A percentile compares a stretch with the other conserved stretches of the same genome.
Conservation (phyloP, 1,140 invertebrate genomes). For the Magallana ariakensis region DNA sequence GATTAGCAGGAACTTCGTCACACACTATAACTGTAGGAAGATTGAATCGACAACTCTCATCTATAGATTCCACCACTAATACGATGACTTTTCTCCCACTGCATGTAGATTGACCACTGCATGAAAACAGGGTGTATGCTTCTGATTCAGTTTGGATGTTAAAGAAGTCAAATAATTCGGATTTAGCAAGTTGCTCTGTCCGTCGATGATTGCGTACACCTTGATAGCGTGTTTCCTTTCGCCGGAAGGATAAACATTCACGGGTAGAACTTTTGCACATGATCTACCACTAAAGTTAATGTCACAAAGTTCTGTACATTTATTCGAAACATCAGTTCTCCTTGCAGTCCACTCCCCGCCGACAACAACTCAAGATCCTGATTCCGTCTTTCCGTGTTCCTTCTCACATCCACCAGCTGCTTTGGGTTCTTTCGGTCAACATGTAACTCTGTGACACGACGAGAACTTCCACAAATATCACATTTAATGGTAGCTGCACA, state of each 20-base stretch:
- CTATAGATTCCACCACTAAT: background rate
- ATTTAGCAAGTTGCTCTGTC: no score
- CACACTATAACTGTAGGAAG: conserved; percentile 44
- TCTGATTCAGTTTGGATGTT: no score
- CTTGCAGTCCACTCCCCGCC: background rate
- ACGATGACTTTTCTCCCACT: background rate
- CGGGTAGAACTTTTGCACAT: no score
- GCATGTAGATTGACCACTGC: no score
- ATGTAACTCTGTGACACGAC: background rate
- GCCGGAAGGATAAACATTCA: no score
- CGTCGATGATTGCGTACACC: no score
- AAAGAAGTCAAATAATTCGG: no score
- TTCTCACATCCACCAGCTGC: no score
- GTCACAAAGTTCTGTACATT: background rate
- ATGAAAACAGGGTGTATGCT: no score
- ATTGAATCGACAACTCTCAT: background rate
- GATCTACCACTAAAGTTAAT: no score
- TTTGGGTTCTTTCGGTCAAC: background rate
- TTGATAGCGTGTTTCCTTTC: no score
- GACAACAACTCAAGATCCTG: background rate
- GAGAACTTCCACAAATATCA: background rate
- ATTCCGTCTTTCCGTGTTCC: no score
- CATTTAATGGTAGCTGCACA: background rate
- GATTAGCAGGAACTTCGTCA: conserved; percentile 13
- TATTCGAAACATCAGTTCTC: background rate